Base-by-base conservation (phyloP, 2,888 invertebrate species). In the Diplolepis rosae region DNA sequence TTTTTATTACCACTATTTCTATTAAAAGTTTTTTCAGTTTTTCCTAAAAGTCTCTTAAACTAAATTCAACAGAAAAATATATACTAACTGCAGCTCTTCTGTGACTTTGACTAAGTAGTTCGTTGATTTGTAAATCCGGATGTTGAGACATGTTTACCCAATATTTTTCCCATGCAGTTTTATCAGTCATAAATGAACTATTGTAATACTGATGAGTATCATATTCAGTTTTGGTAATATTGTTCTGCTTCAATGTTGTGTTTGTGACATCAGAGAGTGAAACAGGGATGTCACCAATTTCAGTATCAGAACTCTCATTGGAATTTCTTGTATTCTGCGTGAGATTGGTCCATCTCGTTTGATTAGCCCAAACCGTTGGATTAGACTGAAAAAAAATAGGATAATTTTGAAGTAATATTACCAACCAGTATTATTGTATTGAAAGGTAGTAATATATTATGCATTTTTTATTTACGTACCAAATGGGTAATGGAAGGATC, bases 191-290 rank as follows among this genome's bases (percentile, higher is more conserved):
- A 79, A 94, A 92, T 0, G 93, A 90, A 82, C 95, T 95, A 87
- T 95, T 95, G 90, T 96, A 96, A 89, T 95, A 96, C 67, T 91
- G 90, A 87, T 95, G 95, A 73, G 91, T 89, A 83, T 95, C 95
- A 92, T 94, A 89, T 52, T 83, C 82, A 1, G 85, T 83, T 66
- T 84, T 86, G 1, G 90, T 91, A 42, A 91, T 89, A 73, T 91
- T 91, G 77, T 91, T 88, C 68, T 90, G 86, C 1, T 82, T 77
- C 39, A 91, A 79, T 0, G 90, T 89, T 45, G 87, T 86, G 78
- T 91, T 90, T 28, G 85, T 82, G 18, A 87, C 76, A 71, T 89
- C 85, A 30, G 88, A 79, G 68, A 88, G 88, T 69, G 80, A 84
- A 69, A 89, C 86, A 13, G 88, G 82, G 66, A 88, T 86, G 65